phyloP scores from a whole-genome alignment of 2,888 invertebrate genomes.

The Trichacis sp. region DNA sequence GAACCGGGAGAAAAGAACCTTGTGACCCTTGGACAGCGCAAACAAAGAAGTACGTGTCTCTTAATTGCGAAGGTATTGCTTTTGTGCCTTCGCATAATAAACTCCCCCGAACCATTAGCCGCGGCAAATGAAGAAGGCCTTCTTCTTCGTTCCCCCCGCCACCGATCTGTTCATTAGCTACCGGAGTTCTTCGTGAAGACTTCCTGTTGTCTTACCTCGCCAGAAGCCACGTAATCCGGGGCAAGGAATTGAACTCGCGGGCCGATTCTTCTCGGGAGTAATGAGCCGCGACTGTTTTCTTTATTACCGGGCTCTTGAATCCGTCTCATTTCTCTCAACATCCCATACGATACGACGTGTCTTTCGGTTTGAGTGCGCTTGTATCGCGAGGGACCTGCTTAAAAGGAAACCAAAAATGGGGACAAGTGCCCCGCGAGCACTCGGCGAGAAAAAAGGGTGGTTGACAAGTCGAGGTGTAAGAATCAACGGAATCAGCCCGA shows the following conservation, averaged over 20 bases:
- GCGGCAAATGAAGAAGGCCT: slow-evolving; percentile 48
- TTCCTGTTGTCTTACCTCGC: background rate
- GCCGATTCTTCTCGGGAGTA: background rate
- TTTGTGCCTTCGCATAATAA: slow-evolving; percentile 65
- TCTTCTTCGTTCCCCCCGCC: slow-evolving; percentile 14
- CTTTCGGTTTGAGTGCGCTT: slow-evolving; percentile 64
- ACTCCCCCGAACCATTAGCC: slow-evolving; percentile 54
- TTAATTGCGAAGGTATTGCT: slow-evolving; percentile 66
- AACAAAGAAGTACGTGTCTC: slow-evolving; percentile 50
- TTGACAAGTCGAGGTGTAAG: slow-evolving; percentile 59
- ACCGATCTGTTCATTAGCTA: slow-evolving; percentile 26
- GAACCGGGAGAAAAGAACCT: slow-evolving; percentile 29
- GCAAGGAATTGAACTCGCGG: too few species aligned
- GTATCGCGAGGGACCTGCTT: slow-evolving; percentile 64
- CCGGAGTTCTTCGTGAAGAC: slow-evolving; percentile 1
- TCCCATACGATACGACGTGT: slow-evolving; percentile 40
- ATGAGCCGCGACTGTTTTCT: background rate
- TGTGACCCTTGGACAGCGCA: slow-evolving; percentile 25
- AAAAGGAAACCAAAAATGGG: slow-evolving; percentile 69
- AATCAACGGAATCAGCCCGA: slow-evolving; percentile 67
- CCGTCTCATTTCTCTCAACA: slow-evolving; percentile 13
- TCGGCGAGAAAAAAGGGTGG: slow-evolving; percentile 43
- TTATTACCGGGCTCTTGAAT: background rate
- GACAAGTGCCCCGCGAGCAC: slow-evolving; percentile 62
- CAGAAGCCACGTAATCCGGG: background rate